A percentile compares a stretch with the other conserved stretches of the same genome.
These are phyloP conservation scores for Nephila pilipes DNA, from an alignment of 1,140 invertebrate genomes.

Conservation along the genomic window DNA sequence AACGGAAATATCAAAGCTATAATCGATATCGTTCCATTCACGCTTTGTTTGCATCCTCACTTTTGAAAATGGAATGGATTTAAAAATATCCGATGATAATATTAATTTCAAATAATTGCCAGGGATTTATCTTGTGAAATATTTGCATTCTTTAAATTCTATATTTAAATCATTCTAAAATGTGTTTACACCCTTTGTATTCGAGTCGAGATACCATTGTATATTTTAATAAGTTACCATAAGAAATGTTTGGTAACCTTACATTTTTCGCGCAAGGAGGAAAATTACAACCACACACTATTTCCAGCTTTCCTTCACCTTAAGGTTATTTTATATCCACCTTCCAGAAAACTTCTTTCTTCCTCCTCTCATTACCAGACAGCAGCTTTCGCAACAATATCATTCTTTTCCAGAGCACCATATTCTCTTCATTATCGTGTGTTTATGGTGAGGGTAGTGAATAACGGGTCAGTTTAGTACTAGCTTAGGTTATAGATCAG, in stretches of 20 bases:
- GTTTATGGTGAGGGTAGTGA: slow-evolving; percentile 14
- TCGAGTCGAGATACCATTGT: no score
- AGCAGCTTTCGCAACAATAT: neutral
- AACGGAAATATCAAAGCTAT: no score
- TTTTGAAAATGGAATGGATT: no score
- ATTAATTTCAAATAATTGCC: no score
- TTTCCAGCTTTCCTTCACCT: neutral
- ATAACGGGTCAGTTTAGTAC: neutral
- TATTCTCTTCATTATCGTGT: neutral
- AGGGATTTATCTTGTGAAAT: no score
- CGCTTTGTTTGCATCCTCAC: no score
- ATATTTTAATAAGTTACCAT: neutral
- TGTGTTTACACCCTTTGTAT: no score
- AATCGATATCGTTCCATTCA: no score
- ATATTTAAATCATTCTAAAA: no score
- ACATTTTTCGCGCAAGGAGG: neutral
- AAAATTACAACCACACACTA: neutral
- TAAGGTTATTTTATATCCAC: neutral
- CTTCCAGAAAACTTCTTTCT: neutral
- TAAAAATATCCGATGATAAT: no score
- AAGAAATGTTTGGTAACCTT: neutral
- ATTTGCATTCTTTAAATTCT: no score
- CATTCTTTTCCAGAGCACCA: neutral
- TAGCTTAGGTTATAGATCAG: slow-evolving; percentile 16
- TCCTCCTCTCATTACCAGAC: neutral